Evolutionary conservation across 1,140 invertebrate genomes (phyloP).

Genomic region (Drosophila novamexicana): DNA sequence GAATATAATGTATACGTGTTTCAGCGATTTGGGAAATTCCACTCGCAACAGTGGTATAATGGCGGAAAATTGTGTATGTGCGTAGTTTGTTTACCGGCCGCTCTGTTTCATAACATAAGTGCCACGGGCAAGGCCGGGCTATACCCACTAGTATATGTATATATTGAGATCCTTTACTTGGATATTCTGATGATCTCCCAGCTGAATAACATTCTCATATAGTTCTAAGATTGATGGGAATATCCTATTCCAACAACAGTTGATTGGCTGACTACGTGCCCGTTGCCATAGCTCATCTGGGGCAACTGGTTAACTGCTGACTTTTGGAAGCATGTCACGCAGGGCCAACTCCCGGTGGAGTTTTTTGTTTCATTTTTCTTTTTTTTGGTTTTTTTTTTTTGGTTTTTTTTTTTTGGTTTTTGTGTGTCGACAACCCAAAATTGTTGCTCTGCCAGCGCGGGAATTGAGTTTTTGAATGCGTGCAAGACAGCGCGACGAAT

Average conservation of each 20-base stretch:
- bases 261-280: slow-evolving; percentile 14
- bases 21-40: too few relatives aligned
- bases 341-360: slow-evolving; percentile 44
- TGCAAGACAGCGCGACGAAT: slow-evolving; percentile 51
- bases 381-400: neutral
- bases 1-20: too few relatives aligned
- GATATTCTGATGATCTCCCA: neutral
- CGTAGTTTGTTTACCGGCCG: too few relatives aligned
- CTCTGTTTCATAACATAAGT: too few relatives aligned
- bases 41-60: too few relatives aligned
- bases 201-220: neutral
- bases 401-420: neutral
- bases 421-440: slow-evolving; percentile 37
- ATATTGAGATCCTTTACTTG: too few relatives aligned
- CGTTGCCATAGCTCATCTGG: slow-evolving; percentile 20
- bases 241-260: slow-evolving; percentile 13
- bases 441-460: slow-evolving; percentile 58
- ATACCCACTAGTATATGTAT: too few relatives aligned
- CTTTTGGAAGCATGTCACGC: slow-evolving; percentile 50
- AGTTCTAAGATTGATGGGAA: slow-evolving; percentile 1
- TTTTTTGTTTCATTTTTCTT: slow-evolving; percentile 23
- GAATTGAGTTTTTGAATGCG: slow-evolving; percentile 49
- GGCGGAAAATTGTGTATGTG: too few relatives aligned
- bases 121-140: too few relatives aligned
- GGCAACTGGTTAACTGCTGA: slow-evolving; percentile 33